These are phyloP conservation scores for Drosophila quadrilineata DNA, from an alignment of 1,140 invertebrate genomes.

Conservation along the genomic window DNA sequence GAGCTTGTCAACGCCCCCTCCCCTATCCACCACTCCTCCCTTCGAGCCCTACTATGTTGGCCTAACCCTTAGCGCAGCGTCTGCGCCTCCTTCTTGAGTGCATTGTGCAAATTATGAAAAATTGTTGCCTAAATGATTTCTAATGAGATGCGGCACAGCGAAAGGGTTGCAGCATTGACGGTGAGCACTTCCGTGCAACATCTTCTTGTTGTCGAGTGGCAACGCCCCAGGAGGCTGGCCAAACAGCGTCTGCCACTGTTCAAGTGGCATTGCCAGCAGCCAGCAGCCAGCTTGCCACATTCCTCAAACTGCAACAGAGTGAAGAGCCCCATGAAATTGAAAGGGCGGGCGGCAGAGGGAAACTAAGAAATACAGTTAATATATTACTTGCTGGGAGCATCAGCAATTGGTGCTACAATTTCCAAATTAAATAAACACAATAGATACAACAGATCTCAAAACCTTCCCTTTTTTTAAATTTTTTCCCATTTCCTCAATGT, in stretches of 20 bases:
- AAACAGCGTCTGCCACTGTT: slow-evolving; percentile 18
- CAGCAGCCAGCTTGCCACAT: slow-evolving; percentile 6
- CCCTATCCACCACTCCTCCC: no score
- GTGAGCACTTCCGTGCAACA: no score
- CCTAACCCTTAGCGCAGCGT: slow-evolving; percentile 50
- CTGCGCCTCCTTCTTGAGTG: slow-evolving; percentile 11
- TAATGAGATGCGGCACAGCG: slow-evolving; percentile 51
- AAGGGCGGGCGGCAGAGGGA: no score
- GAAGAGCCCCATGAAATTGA: no score
- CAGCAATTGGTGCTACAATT: no score
- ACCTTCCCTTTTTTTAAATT: no score
- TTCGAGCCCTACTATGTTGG: background rate
- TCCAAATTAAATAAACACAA: no score
- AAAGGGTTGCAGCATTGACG: slow-evolving; percentile 41
- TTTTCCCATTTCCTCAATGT: no score
- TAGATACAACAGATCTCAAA: no score
- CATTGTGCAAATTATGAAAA: slow-evolving; percentile 50
- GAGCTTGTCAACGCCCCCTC: slow-evolving; percentile 59
- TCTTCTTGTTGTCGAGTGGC: slow-evolving; percentile 11
- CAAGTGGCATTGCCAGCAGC: slow-evolving; percentile 14
- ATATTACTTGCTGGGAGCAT: no score
- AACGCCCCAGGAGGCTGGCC: slow-evolving; percentile 39
- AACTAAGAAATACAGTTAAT: no score
- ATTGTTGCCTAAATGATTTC: slow-evolving; percentile 73
- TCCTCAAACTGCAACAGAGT: background rate